phyloP scores from a whole-genome alignment of 1,140 invertebrate genomes.

The Drosophila quadrilineata region DNA sequence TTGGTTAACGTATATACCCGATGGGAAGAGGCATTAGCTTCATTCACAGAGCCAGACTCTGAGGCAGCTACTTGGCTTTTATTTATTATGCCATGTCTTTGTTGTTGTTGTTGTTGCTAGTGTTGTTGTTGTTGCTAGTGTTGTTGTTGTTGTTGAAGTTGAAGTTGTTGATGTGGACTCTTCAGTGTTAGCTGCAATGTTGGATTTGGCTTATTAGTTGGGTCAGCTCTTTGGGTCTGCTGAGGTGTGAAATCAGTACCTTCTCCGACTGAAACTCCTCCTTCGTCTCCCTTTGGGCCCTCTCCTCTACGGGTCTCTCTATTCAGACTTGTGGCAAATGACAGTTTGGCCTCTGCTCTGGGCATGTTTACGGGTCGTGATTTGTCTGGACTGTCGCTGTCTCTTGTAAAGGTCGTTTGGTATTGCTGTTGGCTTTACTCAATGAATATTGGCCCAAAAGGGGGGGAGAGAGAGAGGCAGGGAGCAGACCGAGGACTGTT shows the following conservation, averaged over 20 bases:
- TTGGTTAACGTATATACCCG: conserved; percentile 5
- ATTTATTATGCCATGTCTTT: conserved; percentile 75
- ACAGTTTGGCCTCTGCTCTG: conserved; percentile 44
- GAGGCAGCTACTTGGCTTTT: conserved; percentile 74
- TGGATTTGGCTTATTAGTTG: conserved; percentile 74
- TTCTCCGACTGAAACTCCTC: no score
- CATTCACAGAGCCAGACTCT: conserved; percentile 52
- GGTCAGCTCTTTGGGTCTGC: conserved; percentile 44
- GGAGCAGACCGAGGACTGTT: conserved; percentile 7
- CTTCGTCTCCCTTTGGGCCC: not conserved
- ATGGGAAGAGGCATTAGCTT: not conserved
- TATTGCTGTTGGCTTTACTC: conserved; percentile 52
- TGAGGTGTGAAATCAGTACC: conserved; percentile 71
- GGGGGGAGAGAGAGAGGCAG: not conserved
- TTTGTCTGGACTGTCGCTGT: conserved; percentile 57
- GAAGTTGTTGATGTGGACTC: conserved; percentile 26
- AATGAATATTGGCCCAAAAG: conserved; percentile 51
- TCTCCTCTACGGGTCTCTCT: not conserved
- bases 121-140: conserved; percentile 44
- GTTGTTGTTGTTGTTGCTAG: conserved; percentile 40
- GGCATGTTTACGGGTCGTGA: conserved; percentile 58
- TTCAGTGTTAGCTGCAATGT: conserved; percentile 37
- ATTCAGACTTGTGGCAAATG: conserved; percentile 20
- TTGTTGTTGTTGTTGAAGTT: conserved; percentile 53
- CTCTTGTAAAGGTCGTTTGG: conserved; percentile 70